These are phyloP conservation scores for Myiopsitta monachus DNA, from an alignment of 2,113 vertebrate species.

Conservation along the genomic window DNA sequence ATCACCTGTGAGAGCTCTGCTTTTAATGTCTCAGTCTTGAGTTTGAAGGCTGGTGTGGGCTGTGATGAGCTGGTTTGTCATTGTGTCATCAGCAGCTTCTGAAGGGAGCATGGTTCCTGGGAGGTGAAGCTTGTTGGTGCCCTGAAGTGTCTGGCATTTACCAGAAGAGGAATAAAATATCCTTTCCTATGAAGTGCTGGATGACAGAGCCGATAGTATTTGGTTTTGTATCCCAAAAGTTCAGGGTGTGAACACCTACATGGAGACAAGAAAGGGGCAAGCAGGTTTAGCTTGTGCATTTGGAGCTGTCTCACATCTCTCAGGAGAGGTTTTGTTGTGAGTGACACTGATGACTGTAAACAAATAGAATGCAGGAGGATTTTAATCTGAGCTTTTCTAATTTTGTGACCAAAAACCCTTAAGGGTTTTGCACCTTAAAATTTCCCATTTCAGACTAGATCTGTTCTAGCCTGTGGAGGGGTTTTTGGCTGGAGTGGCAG, in stretches of 20 bases:
- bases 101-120: neutral
- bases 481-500: neutral
- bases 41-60: neutral
- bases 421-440: neutral
- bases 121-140: neutral
- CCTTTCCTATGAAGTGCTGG: neutral
- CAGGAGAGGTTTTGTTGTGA: neutral
- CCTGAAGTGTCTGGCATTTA: neutral
- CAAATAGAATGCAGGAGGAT: neutral
- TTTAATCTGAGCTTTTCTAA: neutral
- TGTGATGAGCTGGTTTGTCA: neutral
- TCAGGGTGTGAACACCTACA: neutral
- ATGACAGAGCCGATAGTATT: neutral
- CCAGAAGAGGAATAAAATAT: neutral
- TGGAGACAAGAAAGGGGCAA: neutral
- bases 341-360: neutral
- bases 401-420: neutral
- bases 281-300: neutral
- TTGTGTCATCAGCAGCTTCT: rapidly evolving
- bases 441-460: neutral
- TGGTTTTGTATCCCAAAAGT: neutral
- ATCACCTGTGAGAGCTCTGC: neutral
- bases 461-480: neutral
- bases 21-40: neutral
- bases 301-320: neutral